These are phyloP conservation scores for Choristoneura fumiferana DNA, from an alignment of 1,140 invertebrate genomes.

Conservation along the genomic window DNA sequence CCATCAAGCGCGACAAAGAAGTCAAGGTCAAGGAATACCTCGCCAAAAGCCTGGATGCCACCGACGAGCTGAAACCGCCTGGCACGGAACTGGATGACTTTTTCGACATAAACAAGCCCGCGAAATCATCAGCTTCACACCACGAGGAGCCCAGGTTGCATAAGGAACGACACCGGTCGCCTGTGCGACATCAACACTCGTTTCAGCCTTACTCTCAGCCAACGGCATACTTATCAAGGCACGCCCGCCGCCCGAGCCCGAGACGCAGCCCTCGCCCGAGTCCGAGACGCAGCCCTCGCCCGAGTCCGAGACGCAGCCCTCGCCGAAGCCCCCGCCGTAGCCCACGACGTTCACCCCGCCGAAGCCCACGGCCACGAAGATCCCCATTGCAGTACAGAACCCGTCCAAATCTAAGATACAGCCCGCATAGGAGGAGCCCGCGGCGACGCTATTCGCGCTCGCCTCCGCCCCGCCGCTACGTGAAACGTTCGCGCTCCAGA, in stretches of 20 bases:
- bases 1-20: conserved; percentile 66
- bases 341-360: conserved; percentile 11
- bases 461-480: conserved; percentile 16
- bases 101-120: conserved; percentile 33
- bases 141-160: neutral
- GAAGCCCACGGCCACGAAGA: conserved; percentile 1
- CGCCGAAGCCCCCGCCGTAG: conserved; percentile 27
- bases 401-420: neutral
- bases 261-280: conserved; percentile 9
- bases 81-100: conserved; percentile 68
- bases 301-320: conserved; percentile 21
- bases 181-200: neutral
- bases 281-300: conserved; percentile 4
- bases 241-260: neutral
- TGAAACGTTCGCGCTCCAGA: conserved; percentile 20
- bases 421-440: conserved; percentile 27
- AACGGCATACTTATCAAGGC: no score
- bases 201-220: neutral
- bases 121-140: conserved; percentile 8
- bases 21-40: conserved; percentile 64
- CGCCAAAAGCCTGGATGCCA: conserved; percentile 58
- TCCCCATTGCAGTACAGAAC: no score
- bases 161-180: neutral
- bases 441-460: conserved; percentile 19
- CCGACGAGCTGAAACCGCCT: conserved; percentile 56